Evolutionary conservation across 2,113 vertebrate genomes (phyloP).

Genomic region (Eretmochelys imbricata): DNA sequence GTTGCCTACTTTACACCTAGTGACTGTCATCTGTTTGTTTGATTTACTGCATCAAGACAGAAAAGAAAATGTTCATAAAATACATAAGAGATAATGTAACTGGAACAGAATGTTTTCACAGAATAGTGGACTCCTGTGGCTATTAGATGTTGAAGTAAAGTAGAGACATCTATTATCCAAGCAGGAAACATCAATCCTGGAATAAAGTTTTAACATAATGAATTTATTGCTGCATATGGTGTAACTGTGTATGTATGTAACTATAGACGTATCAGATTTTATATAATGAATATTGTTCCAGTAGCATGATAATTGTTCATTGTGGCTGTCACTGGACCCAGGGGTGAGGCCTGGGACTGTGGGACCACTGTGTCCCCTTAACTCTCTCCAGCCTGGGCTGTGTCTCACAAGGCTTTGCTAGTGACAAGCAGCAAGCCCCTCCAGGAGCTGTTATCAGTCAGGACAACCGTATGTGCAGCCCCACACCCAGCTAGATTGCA

Average conservation of each 20-base stretch:
- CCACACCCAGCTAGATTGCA: too few relatives aligned
- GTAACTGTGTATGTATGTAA: not conserved
- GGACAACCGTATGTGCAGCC: too few relatives aligned
- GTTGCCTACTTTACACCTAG: not conserved
- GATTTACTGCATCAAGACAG: conserved; percentile 46
- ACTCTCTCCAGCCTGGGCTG: too few relatives aligned
- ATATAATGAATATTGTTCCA: not conserved
- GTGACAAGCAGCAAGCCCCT: too few relatives aligned
- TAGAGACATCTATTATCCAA: conserved; percentile 48
- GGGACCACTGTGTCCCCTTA: too few relatives aligned
- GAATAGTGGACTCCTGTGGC: conserved; percentile 54
- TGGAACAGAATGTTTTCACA: conserved; percentile 44
- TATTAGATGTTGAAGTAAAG: conserved; percentile 55
- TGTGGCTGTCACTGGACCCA: too few relatives aligned
- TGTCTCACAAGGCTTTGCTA: too few relatives aligned
- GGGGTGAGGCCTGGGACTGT: too few relatives aligned
- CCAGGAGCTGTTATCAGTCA: too few relatives aligned
- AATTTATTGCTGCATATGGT: not conserved
- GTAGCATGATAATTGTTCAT: not conserved
- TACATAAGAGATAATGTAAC: conserved; percentile 54
- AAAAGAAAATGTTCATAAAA: conserved; percentile 56
- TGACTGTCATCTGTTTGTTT: conserved; percentile 18
- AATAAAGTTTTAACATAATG: conserved; percentile 45
- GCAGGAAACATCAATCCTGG: conserved; percentile 29
- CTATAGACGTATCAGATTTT: not conserved